Evolutionary conservation across 2,113 vertebrate species (phyloP).

Genomic region (Amazona guildingii): DNA sequence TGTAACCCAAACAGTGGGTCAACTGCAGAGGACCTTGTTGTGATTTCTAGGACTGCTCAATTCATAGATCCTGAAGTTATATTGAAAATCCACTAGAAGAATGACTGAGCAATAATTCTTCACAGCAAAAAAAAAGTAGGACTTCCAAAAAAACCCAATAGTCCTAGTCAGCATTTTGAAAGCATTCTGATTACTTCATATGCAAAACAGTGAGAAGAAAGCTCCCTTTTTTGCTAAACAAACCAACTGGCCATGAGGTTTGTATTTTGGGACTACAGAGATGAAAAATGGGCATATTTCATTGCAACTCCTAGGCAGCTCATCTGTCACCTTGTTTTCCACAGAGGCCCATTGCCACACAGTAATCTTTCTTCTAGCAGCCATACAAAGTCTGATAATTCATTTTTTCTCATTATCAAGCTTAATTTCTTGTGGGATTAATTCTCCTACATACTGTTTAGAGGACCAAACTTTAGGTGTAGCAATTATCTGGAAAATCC

Average conservation of each 20-base stretch:
- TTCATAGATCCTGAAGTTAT: background rate
- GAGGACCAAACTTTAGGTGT: background rate
- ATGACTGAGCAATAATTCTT: background rate
- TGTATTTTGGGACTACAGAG: background rate
- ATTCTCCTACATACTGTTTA: background rate
- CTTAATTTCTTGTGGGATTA: constrained; percentile 11
- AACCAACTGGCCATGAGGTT: background rate
- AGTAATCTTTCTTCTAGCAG: constrained; percentile 9
- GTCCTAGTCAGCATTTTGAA: background rate
- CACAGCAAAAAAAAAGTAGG: background rate
- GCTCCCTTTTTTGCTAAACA: background rate
- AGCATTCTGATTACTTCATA: background rate
- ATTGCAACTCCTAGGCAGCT: background rate
- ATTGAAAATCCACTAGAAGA: background rate
- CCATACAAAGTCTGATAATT: background rate
- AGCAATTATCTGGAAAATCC: background rate
- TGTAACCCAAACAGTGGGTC: background rate
- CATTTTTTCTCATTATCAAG: constrained; percentile 31
- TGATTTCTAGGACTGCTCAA: background rate
- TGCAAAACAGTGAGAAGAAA: background rate
- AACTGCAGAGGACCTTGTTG: background rate
- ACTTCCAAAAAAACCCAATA: background rate
- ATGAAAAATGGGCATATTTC: background rate
- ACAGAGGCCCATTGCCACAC: background rate
- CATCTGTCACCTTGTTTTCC: constrained; percentile 3